A percentile compares a stretch with the other conserved stretches of the same genome.
These are phyloP conservation scores for Lepidocolaptes lacrymiger DNA, from an alignment of 2,797 vertebrate species.

Conservation along the genomic window DNA sequence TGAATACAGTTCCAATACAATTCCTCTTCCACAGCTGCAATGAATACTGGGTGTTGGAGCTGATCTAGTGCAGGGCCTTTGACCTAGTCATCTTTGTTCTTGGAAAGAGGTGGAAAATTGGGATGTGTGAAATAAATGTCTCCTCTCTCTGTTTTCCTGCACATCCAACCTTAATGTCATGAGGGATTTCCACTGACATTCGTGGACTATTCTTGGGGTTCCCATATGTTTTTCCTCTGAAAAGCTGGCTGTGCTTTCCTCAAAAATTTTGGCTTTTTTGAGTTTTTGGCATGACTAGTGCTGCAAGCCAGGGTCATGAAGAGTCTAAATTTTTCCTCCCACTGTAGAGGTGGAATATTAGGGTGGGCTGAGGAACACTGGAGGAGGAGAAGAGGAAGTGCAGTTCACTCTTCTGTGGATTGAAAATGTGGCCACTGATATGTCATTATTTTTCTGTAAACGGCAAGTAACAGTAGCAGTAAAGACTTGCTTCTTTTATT, in stretches of 20 bases:
- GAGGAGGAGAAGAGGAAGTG: not conserved
- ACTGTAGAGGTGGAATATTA: not conserved
- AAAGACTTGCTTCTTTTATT: not conserved
- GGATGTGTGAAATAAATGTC: not conserved
- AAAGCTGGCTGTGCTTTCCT: not conserved
- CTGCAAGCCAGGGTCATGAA: not conserved
- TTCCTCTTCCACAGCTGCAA: not conserved
- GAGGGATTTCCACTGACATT: not conserved
- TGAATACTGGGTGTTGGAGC: not conserved
- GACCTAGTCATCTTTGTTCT: not conserved
- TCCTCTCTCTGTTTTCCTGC: not conserved
- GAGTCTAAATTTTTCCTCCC: not conserved
- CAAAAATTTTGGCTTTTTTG: not conserved
- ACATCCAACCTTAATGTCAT: rapidly evolving
- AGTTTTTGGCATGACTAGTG: not conserved
- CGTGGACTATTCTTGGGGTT: not conserved
- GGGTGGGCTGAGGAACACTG: not conserved
- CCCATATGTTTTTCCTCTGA: not conserved
- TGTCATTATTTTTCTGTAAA: not conserved
- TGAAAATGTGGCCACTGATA: not conserved
- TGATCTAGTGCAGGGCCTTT: not conserved
- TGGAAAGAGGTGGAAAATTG: not conserved
- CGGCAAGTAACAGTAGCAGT: not conserved
- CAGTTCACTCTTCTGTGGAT: not conserved
- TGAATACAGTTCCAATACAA: not conserved